Percentiles rank a stretch among this genome's conserved stretches.
These are phyloP conservation scores for Malacosoma neustria DNA, from an alignment of 2,888 invertebrate species.

Conservation along the genomic window DNA sequence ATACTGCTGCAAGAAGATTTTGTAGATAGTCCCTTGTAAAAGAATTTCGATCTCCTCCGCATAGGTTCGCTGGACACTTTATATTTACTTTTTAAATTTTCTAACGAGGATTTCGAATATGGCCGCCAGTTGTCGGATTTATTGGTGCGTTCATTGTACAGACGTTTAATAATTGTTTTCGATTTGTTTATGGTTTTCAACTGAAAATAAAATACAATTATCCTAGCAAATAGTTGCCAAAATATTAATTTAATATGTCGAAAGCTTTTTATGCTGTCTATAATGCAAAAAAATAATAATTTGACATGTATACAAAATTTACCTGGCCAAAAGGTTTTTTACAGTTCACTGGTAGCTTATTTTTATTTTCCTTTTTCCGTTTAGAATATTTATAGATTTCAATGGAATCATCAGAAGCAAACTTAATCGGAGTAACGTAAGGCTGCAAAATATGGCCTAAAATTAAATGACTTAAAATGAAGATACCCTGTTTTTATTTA, in stretches of 20 bases:
- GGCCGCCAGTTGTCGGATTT: conserved; percentile 25
- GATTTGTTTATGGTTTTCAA: conserved; percentile 4
- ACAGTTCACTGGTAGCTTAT: conserved; percentile 15
- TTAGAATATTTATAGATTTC: conserved; percentile 20
- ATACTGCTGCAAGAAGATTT: conserved; percentile 18
- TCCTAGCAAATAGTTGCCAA: too few relatives aligned
- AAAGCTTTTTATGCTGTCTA: too few relatives aligned
- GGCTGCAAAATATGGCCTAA: conserved; percentile 70
- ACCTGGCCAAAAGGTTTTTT: conserved; percentile 23
- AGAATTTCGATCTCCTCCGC: conserved; percentile 18
- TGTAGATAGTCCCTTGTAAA: conserved; percentile 9
- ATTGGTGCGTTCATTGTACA: conserved; percentile 15
- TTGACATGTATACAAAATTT: background rate
- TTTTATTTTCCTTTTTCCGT: conserved; percentile 29
- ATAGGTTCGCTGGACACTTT: conserved; percentile 28
- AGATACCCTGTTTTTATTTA: too few relatives aligned
- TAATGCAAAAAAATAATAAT: too few relatives aligned
- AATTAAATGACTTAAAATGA: conserved; percentile 37
- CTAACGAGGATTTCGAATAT: conserved; percentile 14
- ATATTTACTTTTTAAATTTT: conserved; percentile 13
- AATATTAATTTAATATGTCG: too few relatives aligned
- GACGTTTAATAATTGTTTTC: conserved; percentile 11
- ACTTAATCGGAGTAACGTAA: conserved; percentile 60
- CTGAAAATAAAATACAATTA: conserved; percentile 10
- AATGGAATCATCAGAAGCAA: conserved; percentile 23